phyloP scores from a whole-genome alignment of 2,888 invertebrate species.

The Bugula neritina region DNA sequence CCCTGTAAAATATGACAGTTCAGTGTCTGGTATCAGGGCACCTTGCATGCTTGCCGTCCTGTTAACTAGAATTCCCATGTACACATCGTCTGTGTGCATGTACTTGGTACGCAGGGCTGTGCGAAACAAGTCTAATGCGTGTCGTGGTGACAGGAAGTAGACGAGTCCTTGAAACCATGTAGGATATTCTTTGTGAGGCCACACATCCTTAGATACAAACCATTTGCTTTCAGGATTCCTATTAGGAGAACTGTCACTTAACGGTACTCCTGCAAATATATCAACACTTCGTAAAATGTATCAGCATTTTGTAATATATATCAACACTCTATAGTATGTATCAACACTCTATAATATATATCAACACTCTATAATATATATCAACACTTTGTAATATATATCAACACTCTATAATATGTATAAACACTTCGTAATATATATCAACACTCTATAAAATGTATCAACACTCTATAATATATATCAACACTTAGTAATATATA shows the following conservation, averaged over 20 bases:
- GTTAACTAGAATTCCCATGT: conserved; percentile 6
- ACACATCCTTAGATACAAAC: conserved; percentile 3
- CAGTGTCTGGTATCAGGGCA: background rate
- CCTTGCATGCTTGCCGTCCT: background rate
- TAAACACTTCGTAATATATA: no score
- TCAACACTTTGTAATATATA: no score
- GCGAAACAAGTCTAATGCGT: background rate
- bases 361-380: no score
- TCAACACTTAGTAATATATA: no score
- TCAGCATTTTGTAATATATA: no score
- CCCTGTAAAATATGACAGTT: background rate
- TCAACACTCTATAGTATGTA: no score
- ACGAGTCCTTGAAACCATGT: conserved; percentile 16
- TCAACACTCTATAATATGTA: no score
- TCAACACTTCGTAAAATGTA: no score
- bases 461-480: no score
- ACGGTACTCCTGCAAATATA: no score
- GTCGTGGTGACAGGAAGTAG: background rate
- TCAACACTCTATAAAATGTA: no score
- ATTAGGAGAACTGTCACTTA: background rate
- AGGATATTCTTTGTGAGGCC: background rate
- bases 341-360: no score
- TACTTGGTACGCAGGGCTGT: background rate
- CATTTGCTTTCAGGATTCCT: background rate
- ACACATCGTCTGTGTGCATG: conserved; percentile 17